Conservation (phyloP, 2,113 vertebrate genomes). For the Alectura lathami region DNA sequence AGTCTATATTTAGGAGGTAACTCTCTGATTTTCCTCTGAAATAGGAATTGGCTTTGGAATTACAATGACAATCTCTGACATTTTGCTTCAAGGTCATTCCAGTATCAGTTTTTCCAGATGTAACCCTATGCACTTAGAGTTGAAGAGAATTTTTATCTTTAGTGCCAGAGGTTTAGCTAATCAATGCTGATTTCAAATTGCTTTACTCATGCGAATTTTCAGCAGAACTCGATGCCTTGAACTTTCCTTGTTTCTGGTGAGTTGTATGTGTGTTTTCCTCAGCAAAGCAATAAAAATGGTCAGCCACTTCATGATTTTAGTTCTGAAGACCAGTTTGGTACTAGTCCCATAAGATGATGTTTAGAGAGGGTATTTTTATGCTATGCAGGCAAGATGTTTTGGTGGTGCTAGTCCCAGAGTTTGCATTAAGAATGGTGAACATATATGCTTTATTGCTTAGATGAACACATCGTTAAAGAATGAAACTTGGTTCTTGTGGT, state of each 20-base stretch:
- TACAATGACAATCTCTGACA: background rate
- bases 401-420: background rate
- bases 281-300: background rate
- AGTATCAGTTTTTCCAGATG: slow-evolving; percentile 41
- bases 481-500: background rate
- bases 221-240: background rate
- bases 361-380: background rate
- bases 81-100: slow-evolving; percentile 29
- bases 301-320: background rate
- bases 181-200: slow-evolving; percentile 4
- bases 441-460: background rate
- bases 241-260: background rate
- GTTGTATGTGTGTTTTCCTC: background rate
- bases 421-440: background rate
- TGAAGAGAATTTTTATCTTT: slow-evolving; percentile 48
- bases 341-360: background rate
- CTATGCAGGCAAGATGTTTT: background rate
- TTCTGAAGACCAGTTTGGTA: background rate
- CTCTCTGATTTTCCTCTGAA: slow-evolving; percentile 1
- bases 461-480: background rate
- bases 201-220: slow-evolving; percentile 19
- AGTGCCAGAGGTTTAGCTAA: slow-evolving; percentile 12
- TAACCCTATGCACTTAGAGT: slow-evolving; percentile 11
- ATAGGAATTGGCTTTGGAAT: slow-evolving; percentile 2
- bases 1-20: slow-evolving; percentile 18